These are phyloP conservation scores for Brachionus rubens DNA, from an alignment of 1,140 invertebrate species.

Conservation along the genomic window DNA sequence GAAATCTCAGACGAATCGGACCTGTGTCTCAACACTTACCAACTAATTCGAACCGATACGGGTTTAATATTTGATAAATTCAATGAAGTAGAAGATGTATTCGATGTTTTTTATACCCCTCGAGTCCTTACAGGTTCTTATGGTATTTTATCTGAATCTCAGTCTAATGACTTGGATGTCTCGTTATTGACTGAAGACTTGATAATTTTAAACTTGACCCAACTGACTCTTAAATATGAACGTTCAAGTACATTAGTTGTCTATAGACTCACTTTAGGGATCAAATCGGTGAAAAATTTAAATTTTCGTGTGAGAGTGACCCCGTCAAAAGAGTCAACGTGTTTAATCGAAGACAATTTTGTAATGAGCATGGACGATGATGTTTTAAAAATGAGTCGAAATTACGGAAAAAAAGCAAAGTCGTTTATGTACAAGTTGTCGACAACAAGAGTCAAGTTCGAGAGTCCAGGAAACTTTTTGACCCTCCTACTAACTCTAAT, in stretches of 20 bases:
- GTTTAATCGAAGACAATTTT: not conserved
- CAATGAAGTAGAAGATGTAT: not conserved
- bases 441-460: not conserved
- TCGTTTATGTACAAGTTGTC: constrained; percentile 25
- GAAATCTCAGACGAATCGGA: not conserved
- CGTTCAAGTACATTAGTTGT: too few relatives aligned
- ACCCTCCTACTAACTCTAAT: not conserved
- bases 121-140: too few relatives aligned
- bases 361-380: not conserved
- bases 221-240: too few relatives aligned
- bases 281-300: not conserved
- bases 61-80: constrained; percentile 10
- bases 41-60: not conserved
- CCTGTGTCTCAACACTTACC: not conserved
- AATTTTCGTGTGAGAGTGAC: not conserved
- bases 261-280: not conserved
- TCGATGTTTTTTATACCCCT: not conserved
- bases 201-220: too few relatives aligned
- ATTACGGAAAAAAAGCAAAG: not conserved
- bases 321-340: not conserved
- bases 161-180: too few relatives aligned
- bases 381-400: not conserved
- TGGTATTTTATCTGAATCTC: too few relatives aligned
- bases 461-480: not conserved
- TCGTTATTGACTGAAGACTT: too few relatives aligned